phyloP scores from a whole-genome alignment of 2,113 vertebrate species.

The Coregonus clupeaformis region DNA sequence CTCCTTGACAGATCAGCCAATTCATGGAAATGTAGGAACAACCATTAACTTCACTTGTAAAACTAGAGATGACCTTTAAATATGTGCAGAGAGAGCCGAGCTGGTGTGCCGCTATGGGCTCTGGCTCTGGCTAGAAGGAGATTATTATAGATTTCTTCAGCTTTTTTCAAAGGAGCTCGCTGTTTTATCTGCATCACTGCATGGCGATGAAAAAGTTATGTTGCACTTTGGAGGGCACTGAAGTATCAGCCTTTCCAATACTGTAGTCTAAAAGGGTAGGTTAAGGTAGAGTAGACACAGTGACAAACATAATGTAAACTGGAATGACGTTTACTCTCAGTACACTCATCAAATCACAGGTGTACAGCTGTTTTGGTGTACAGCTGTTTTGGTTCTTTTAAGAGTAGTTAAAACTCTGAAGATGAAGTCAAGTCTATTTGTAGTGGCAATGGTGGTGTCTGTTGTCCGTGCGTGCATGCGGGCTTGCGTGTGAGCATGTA shows the following conservation, averaged over 20 bases:
- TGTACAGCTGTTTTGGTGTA: background rate
- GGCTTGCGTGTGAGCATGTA: too few species aligned
- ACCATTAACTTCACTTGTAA: constrained; percentile 69
- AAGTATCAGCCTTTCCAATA: constrained; percentile 24
- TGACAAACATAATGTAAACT: background rate
- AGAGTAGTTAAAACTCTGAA: background rate
- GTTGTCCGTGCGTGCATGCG: too few species aligned
- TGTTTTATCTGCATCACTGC: constrained; percentile 28
- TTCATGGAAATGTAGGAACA: constrained; percentile 56
- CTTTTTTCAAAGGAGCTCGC: constrained; percentile 21
- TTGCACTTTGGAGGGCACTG: constrained; percentile 30
- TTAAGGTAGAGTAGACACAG: background rate
- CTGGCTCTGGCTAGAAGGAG: constrained; percentile 32
- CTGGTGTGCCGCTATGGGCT: constrained; percentile 35
- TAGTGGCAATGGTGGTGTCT: too few species aligned
- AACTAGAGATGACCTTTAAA: constrained; percentile 71
- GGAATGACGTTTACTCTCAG: background rate
- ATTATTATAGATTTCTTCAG: constrained; percentile 54
- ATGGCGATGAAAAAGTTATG: constrained; percentile 25
- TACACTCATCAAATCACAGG: background rate
- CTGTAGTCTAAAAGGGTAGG: constrained; percentile 5
- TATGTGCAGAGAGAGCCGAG: constrained; percentile 49
- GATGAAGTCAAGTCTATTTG: too few species aligned
- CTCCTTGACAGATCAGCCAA: constrained; percentile 68
- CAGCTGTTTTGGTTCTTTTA: background rate